Evolutionary conservation across 2,888 invertebrate species (phyloP).

Genomic region (Campoletis raptor): DNA sequence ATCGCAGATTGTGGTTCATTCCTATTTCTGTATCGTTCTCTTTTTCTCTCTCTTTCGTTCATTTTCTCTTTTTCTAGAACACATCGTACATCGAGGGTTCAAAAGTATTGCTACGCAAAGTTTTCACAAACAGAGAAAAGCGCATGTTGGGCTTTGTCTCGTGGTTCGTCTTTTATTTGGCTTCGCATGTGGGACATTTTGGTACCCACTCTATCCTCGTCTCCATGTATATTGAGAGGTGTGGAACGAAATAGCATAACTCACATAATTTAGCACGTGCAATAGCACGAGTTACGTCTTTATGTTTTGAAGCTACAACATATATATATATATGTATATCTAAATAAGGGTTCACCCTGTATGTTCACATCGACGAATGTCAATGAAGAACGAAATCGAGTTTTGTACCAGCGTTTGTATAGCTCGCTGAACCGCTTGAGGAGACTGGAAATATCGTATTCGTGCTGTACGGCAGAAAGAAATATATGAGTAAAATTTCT

Average conservation of each 20-base stretch:
- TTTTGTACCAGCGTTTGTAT: conserved; percentile 20
- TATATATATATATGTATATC: not conserved
- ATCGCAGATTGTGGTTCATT: conserved; percentile 33
- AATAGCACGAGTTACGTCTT: conserved; percentile 4
- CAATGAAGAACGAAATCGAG: conserved; percentile 65
- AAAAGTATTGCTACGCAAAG: conserved; percentile 24
- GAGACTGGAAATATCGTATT: conserved; percentile 20
- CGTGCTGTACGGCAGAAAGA: not conserved
- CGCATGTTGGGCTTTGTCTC: conserved; percentile 26
- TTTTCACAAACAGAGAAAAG: conserved; percentile 29
- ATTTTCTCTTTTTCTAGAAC: no score
- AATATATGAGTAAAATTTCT: conserved; percentile 39
- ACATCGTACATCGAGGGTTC: conserved; percentile 25
- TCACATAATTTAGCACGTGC: not conserved
- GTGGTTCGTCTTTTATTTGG: not conserved
- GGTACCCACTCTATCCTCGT: not conserved
- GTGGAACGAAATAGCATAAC: conserved; percentile 7
- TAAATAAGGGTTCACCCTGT: not conserved
- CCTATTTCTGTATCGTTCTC: not conserved
- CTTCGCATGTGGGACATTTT: not conserved
- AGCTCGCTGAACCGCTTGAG: conserved; percentile 43
- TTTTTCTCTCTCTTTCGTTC: conserved; percentile 3
- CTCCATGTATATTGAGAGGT: not conserved
- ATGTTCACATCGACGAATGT: conserved; percentile 56
- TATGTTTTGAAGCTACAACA: not conserved